A percentile compares a stretch with the other conserved stretches of the same genome.
Conservation (phyloP, 2,888 invertebrate species). For the Macrosoma leucophasiata region DNA sequence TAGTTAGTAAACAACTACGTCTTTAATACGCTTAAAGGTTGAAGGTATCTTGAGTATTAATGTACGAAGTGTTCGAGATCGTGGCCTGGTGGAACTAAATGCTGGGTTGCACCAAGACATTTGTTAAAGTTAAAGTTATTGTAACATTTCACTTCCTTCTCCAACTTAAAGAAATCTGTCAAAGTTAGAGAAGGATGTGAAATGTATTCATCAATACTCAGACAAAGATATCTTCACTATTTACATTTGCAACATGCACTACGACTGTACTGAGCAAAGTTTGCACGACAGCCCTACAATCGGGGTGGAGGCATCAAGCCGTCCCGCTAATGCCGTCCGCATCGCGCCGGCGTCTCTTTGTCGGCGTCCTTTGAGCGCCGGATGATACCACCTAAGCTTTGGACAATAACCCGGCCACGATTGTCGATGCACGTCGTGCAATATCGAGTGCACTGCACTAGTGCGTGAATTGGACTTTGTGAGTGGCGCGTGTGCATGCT, state of each 20-base stretch:
- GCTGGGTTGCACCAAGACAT: too few species aligned
- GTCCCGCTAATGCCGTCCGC: constrained; percentile 71
- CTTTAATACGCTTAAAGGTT: too few species aligned
- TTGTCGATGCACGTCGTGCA: constrained; percentile 28
- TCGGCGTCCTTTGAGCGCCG: constrained; percentile 69
- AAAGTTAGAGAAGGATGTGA: too few species aligned
- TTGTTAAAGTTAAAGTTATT: too few species aligned
- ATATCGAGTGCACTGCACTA: constrained; percentile 11
- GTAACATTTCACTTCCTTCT: too few species aligned
- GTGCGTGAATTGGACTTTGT: constrained; percentile 4
- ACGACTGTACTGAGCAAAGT: too few species aligned
- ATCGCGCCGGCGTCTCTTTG: constrained; percentile 60
- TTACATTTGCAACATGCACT: too few species aligned
- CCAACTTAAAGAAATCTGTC: too few species aligned
- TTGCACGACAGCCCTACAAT: constrained; percentile 50
- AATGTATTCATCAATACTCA: constrained; percentile 13
- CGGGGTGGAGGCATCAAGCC: constrained; percentile 59
- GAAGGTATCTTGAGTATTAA: too few species aligned
- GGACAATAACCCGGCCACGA: constrained; percentile 34
- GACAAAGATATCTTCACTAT: too few species aligned
- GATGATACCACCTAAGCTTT: constrained; percentile 29
- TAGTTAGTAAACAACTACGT: too few species aligned
- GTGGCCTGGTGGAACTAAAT: constrained; percentile 1
- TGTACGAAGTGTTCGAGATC: too few species aligned
- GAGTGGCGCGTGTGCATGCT: constrained; percentile 8